Base-by-base conservation (phyloP, 2,888 invertebrate genomes). In the Meghimatium bilineatum region DNA sequence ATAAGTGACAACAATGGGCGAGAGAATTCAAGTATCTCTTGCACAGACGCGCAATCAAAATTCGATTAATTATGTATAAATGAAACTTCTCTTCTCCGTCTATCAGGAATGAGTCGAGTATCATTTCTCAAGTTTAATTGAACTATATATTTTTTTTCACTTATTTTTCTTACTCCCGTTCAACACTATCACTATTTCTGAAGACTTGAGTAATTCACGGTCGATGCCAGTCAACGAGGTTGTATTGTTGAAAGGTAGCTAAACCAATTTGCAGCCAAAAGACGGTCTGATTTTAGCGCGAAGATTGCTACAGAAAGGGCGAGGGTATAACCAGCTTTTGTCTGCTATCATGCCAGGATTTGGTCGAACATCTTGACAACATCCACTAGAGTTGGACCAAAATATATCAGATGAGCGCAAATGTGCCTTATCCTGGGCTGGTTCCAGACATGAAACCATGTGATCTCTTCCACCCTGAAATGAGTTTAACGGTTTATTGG, bases 191-290 rank as follows among this genome's bases (percentile, higher is more conserved):
- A 23, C 34, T 23, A 1, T 8, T 32, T 20, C 52, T 29, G 20
- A 49, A 52, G 74, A 49, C 52, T 49, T 20, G n/a, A 38, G 23
- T 56, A 23, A 69, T 60, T 26, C 56, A 32, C 71, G 71, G 56
- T 80, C 71, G 80, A 80, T 71, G 80, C 56, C 69, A 32, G 80
- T 49, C 71, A 49, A 52, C 56, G n/a, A n/a, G n/a, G 52, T 36
- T 56, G 49, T 69, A 80, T 71, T 34, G 44, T 34, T 10, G 52
- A 80, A 32, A 29, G 80, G 29, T 69, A 32, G 80, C 80, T 80
- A 80, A 80, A 80, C 71, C 71, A 80, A 80, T 80, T 80, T 80
- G 80, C 71, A 69, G 52, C 80, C 80, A 80, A 80, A 71, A 71
- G 71, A 52, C 56, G 56, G 80, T 71, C 71, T 69, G 52, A 56